These are phyloP conservation scores for Horisme vitalbata DNA, from an alignment of 2,888 invertebrate species.

Conservation along the genomic window DNA sequence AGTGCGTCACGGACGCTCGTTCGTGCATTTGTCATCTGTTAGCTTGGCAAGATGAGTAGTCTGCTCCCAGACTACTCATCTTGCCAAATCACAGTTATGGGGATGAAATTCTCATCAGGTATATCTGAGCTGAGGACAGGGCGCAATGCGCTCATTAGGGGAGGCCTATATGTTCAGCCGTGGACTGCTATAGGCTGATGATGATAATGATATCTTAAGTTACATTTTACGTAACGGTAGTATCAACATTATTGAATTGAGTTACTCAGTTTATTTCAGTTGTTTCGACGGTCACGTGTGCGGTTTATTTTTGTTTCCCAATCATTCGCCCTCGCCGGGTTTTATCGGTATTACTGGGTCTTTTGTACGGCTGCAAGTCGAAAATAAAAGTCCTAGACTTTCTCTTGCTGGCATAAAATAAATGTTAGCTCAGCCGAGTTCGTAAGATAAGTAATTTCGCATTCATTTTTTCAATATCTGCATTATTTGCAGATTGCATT, in stretches of 20 bases:
- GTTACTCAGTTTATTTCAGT: slow-evolving; percentile 55
- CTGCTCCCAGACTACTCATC: slow-evolving; percentile 4
- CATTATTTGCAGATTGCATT: too few species aligned
- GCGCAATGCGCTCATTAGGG: too few species aligned
- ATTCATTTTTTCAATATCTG: too few species aligned
- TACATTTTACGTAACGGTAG: slow-evolving; percentile 45
- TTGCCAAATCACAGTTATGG: slow-evolving; percentile 44
- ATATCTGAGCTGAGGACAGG: too few species aligned
- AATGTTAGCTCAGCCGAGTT: neutral
- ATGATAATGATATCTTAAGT: too few species aligned
- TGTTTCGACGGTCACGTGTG: slow-evolving; percentile 56
- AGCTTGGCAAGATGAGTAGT: too few species aligned
- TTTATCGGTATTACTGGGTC: slow-evolving; percentile 18
- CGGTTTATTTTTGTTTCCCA: slow-evolving; percentile 60
- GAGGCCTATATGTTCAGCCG: too few species aligned
- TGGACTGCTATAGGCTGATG: too few species aligned
- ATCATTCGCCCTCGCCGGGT: slow-evolving; percentile 38
- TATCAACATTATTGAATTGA: slow-evolving; percentile 45
- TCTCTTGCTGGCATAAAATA: slow-evolving; percentile 17
- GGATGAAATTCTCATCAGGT: slow-evolving; percentile 30
- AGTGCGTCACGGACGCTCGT: neutral
- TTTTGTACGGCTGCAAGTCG: slow-evolving; percentile 20
- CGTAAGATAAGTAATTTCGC: too few species aligned
- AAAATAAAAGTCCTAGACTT: slow-evolving; percentile 31
- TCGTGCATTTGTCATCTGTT: too few species aligned